phyloP scores from a whole-genome alignment of 1,140 invertebrate genomes.

The Platyura marginata region DNA sequence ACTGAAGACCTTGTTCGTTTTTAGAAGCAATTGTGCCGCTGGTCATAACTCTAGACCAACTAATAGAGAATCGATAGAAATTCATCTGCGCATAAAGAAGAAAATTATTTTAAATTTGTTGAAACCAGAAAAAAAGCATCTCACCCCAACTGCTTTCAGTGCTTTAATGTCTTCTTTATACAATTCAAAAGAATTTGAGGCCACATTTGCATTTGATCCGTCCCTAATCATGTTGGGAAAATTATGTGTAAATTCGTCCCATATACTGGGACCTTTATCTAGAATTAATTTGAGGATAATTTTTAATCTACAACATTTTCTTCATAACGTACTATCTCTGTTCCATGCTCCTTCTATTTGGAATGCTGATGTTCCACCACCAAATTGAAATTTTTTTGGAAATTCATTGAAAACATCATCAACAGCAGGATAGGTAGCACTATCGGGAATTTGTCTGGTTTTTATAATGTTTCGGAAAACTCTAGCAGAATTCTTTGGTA shows the following conservation, averaged over 20 bases:
- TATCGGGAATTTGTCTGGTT: no score
- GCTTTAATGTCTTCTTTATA: constrained; percentile 29
- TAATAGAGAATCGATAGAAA: constrained; percentile 30
- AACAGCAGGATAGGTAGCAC: no score
- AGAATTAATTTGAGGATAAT: background rate
- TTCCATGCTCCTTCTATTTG: constrained; percentile 39
- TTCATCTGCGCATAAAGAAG: constrained; percentile 6
- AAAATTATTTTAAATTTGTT: no score
- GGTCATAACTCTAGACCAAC: constrained; percentile 36
- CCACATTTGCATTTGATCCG: constrained; percentile 26
- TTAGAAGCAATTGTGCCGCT: constrained; percentile 32
- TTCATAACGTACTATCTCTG: constrained; percentile 28
- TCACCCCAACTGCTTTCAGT: constrained; percentile 13
- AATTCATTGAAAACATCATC: no score
- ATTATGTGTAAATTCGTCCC: constrained; percentile 32
- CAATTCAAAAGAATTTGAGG: constrained; percentile 30
- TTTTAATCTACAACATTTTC: constrained; percentile 9
- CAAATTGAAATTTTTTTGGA: constrained; percentile 32
- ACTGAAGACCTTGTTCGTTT: constrained; percentile 33
- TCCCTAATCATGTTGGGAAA: constrained; percentile 25
- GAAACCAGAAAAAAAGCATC: background rate
- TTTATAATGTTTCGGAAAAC: no score
- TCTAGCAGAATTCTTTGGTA: no score
- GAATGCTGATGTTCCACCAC: constrained; percentile 30
- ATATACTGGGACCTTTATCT: constrained; percentile 36